phyloP scores from a whole-genome alignment of 2,113 vertebrate genomes.

The Pteruthius melanotis region DNA sequence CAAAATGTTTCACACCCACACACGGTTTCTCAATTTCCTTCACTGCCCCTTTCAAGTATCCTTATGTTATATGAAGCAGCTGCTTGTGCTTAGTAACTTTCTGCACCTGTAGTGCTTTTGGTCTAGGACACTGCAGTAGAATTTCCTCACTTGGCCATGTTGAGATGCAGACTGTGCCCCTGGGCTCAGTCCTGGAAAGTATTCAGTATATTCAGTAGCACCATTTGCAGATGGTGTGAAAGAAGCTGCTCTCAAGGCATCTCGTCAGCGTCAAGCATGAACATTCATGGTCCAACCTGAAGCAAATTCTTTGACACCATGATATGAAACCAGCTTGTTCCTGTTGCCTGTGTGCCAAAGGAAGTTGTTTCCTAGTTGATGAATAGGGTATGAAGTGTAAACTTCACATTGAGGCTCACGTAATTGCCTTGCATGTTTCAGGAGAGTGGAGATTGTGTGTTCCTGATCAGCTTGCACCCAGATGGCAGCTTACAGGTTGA shows the following conservation, averaged over 20 bases:
- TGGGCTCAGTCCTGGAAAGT: background rate
- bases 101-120: background rate
- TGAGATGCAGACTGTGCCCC: background rate
- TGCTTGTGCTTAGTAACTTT: background rate
- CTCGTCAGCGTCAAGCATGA: background rate
- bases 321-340: background rate
- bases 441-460: background rate
- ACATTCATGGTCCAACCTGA: background rate
- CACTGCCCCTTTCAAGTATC: background rate
- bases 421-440: background rate
- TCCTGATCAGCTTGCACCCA: background rate
- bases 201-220: background rate
- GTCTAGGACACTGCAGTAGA: background rate
- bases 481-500: background rate
- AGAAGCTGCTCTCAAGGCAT: background rate
- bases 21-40: slow-evolving; percentile 5
- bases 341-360: background rate
- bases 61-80: background rate
- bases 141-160: background rate
- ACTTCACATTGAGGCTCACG: background rate
- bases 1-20: background rate
- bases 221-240: slow-evolving; percentile 12
- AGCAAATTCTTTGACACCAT: background rate
- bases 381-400: slow-evolving; percentile 11
- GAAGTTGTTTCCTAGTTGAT: background rate